Evolutionary conservation across 1,140 invertebrate species (phyloP).

Genomic region (Procambarus virginalis): DNA sequence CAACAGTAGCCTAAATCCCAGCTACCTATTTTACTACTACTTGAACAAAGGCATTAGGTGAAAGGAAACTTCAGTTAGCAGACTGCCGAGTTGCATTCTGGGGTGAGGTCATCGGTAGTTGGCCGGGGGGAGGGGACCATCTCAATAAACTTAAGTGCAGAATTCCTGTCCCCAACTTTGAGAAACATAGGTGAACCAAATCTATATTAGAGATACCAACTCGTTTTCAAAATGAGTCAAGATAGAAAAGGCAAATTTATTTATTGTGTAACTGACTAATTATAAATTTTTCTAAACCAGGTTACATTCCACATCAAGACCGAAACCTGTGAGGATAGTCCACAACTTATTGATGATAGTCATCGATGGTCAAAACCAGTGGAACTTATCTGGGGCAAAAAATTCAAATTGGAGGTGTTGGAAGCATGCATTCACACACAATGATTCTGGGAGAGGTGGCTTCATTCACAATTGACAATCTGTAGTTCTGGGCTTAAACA

Average conservation of each 20-base stretch:
- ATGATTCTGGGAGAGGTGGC: conserved; percentile 94
- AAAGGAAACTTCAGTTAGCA: too few species aligned
- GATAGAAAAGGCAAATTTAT: background rate
- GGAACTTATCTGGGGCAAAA: conserved; percentile 94
- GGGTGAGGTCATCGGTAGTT: too few species aligned
- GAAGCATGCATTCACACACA: conserved; percentile 91
- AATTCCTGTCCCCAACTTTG: too few species aligned
- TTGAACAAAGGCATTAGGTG: too few species aligned
- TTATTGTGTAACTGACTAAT: background rate
- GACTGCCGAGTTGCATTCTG: too few species aligned
- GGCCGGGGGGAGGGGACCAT: too few species aligned
- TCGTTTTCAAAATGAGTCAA: too few species aligned
- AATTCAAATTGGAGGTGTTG: conserved; percentile 98
- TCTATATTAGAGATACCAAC: too few species aligned
- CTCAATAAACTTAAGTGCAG: too few species aligned
- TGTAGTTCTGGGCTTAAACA: conserved; percentile 76
- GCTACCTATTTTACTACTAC: too few species aligned
- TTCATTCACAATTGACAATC: conserved; percentile 87
- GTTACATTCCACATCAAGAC: conserved; percentile 93
- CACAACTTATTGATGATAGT: conserved; percentile 90
- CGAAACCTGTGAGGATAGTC: conserved; percentile 80
- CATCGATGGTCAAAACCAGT: conserved; percentile 87
- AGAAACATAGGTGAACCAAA: too few species aligned
- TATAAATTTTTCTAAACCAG: conserved; percentile 74
- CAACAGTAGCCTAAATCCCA: too few species aligned